Evolutionary conservation across 2,888 invertebrate species (phyloP).

Genomic region (Galeruca laticollis): DNA sequence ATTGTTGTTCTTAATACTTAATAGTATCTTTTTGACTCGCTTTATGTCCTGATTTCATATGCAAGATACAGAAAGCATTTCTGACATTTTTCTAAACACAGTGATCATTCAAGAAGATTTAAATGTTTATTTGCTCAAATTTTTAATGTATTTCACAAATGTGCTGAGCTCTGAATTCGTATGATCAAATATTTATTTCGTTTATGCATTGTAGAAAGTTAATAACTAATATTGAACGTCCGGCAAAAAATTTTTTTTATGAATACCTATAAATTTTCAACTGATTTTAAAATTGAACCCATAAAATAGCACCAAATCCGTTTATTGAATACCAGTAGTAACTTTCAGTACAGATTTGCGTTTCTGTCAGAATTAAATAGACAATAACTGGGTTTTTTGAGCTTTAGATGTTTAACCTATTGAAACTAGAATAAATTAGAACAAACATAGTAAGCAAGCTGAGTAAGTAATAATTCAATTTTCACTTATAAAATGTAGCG

Average conservation of each 20-base stretch:
- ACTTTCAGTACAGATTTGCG: constrained; percentile 5
- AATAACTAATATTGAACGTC: constrained; percentile 26
- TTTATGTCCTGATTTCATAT: too few relatives aligned
- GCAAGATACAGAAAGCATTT: too few relatives aligned
- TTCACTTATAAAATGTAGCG: too few relatives aligned
- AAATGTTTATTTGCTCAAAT: constrained; percentile 15
- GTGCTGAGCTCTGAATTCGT: constrained; percentile 47
- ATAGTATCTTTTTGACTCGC: too few relatives aligned
- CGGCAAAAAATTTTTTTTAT: constrained; percentile 37
- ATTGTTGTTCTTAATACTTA: too few relatives aligned
- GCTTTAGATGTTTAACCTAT: too few relatives aligned
- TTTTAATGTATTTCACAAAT: constrained; percentile 48
- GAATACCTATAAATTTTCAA: constrained; percentile 45
- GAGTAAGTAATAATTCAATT: too few relatives aligned
- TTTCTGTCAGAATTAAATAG: neutral
- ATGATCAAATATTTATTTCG: constrained; percentile 44
- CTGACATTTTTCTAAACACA: too few relatives aligned
- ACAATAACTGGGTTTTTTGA: neutral
- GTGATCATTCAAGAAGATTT: too few relatives aligned
- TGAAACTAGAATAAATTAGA: too few relatives aligned
- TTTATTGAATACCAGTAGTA: constrained; percentile 35
- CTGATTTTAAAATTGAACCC: constrained; percentile 42
- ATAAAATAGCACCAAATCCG: constrained; percentile 30
- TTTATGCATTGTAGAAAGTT: constrained; percentile 35
- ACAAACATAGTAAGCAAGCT: too few relatives aligned